These are phyloP conservation scores for Tapera naevia DNA, from an alignment of 2,797 vertebrate species.

Conservation along the genomic window DNA sequence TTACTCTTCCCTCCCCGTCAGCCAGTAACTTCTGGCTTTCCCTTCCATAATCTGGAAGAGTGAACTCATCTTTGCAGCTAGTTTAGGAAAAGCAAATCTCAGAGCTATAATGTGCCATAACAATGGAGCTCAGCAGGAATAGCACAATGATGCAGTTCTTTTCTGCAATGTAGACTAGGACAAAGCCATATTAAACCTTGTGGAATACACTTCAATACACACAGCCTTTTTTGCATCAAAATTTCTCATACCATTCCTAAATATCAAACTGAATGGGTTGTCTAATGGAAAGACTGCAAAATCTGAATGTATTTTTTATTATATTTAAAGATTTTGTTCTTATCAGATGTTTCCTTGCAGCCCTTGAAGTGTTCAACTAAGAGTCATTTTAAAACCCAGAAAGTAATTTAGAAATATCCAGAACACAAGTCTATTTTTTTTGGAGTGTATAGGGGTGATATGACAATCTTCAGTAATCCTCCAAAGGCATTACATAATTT, in stretches of 20 bases:
- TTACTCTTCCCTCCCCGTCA: neutral
- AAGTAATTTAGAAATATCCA: neutral
- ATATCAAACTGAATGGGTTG: neutral
- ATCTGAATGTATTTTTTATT: neutral
- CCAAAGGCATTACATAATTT: neutral
- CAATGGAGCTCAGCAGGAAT: neutral
- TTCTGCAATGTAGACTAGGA: neutral
- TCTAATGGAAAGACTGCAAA: neutral
- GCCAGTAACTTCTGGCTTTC: neutral
- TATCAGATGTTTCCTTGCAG: neutral
- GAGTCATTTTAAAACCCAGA: neutral
- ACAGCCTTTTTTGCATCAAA: neutral
- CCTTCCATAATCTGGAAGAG: neutral
- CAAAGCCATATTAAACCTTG: neutral
- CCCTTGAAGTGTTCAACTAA: neutral
- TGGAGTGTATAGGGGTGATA: neutral
- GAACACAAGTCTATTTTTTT: neutral
- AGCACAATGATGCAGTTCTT: neutral
- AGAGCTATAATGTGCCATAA: neutral
- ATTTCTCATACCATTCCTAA: neutral
- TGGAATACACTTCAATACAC: neutral
- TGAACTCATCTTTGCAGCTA: neutral
- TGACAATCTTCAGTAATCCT: neutral
- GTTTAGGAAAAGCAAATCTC: neutral
- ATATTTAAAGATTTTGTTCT: neutral